These are phyloP conservation scores for Cataglyphis albicans DNA, from an alignment of 2,888 invertebrate species.

Conservation along the genomic window DNA sequence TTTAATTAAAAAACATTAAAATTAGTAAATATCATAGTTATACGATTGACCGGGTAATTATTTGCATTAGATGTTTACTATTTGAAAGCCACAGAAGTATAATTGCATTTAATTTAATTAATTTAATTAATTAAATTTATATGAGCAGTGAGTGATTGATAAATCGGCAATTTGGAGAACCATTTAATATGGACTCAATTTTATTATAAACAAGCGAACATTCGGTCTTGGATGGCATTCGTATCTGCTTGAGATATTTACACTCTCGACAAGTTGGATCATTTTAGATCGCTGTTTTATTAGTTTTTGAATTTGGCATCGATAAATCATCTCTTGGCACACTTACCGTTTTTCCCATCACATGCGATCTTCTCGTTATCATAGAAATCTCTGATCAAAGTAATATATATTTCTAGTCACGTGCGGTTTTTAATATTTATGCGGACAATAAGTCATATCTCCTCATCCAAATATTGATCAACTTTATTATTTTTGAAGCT, in stretches of 20 bases:
- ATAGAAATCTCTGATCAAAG: neutral
- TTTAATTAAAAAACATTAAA: neutral
- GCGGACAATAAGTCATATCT: neutral
- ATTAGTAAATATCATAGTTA: neutral
- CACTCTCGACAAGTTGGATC: conserved; percentile 23
- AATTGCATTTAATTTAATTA: neutral
- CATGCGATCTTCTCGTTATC: conserved; percentile 4
- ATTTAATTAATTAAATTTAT: neutral
- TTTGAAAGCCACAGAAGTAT: neutral
- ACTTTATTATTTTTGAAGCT: neutral
- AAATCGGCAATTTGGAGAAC: neutral
- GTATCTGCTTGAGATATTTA: neutral
- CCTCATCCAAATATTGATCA: neutral
- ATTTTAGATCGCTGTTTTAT: conserved; percentile 31
- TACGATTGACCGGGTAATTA: neutral
- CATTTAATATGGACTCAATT: neutral
- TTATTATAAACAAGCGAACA: neutral
- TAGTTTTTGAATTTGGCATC: conserved; percentile 38
- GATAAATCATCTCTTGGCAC: conserved; percentile 45
- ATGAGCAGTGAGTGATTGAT: neutral
- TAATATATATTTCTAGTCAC: conserved; percentile 27
- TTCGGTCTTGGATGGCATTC: neutral
- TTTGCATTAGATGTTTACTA: neutral
- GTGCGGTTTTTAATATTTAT: conserved; percentile 15
- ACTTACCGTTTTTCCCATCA: neutral